Evolutionary conservation across 1,140 invertebrate genomes (phyloP).

Genomic region (Drosophila simulans): DNA sequence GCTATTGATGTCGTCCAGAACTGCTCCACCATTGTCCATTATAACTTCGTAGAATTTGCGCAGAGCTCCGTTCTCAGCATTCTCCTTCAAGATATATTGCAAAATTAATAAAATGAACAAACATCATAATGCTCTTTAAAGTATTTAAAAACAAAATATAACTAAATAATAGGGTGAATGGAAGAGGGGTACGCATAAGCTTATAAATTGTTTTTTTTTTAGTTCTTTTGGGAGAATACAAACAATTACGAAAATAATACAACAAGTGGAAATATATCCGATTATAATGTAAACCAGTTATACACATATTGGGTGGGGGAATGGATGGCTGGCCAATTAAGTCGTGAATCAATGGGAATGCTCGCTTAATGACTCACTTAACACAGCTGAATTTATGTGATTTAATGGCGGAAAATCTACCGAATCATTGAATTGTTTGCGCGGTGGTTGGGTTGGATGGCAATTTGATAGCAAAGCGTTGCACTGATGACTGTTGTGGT

Average conservation of each 20-base stretch:
- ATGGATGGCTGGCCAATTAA: slow-evolving; percentile 11
- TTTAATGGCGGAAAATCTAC: slow-evolving; percentile 1
- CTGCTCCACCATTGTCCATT: slow-evolving; percentile 89
- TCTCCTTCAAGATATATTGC: slow-evolving; percentile 86
- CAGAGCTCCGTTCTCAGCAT: slow-evolving; percentile 92
- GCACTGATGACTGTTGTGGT: slow-evolving; percentile 44
- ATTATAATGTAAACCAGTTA: slow-evolving; percentile 13
- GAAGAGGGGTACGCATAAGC: slow-evolving; percentile 26
- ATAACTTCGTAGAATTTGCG: slow-evolving; percentile 93
- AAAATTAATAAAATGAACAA: neutral
- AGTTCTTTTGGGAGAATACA: neutral
- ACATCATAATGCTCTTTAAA: no score
- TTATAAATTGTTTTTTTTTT: neutral
- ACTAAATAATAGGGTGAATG: slow-evolving; percentile 3
- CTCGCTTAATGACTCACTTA: slow-evolving; percentile 12
- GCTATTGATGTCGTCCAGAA: slow-evolving; percentile 89
- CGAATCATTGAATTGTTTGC: slow-evolving; percentile 5
- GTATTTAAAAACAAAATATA: neutral
- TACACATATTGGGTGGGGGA: neutral
- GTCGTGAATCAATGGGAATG: slow-evolving; percentile 11
- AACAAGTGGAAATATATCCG: neutral
- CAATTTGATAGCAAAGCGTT: slow-evolving; percentile 45
- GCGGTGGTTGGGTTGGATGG: slow-evolving; percentile 41
- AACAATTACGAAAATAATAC: slow-evolving; percentile 11
- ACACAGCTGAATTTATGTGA: slow-evolving; percentile 2